Evolutionary conservation across 2,888 invertebrate genomes (phyloP), one percentile per base, ranked within the genome.

Genomic region (Fragum sueziense): DNA sequence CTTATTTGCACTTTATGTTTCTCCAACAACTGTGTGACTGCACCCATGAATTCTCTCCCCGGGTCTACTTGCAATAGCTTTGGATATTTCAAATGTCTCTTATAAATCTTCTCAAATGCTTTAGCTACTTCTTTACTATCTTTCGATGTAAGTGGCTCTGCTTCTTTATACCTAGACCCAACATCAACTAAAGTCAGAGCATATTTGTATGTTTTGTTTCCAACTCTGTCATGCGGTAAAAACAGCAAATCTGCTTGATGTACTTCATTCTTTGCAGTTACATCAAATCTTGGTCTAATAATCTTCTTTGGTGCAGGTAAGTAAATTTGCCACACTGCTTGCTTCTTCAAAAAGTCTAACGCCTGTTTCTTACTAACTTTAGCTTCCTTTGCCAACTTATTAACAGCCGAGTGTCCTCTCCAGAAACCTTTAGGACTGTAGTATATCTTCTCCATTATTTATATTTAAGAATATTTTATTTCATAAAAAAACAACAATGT

Each of bases 131-230:
- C 81, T 69, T 59, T 70, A 51, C 72, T 68, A 20, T 75, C 74
- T 72, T 84, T 84, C 7, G 77, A 68, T 17, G 78, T 74, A 7
- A 85, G 51, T 20, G 85, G 84, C 37, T 85, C 81, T 59, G 85
- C 82, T 71, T 79, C 80, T 75, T 86, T 86, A 47, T 61, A 71
- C 14, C 84, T 78, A 11, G 57, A 34, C n/a, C 73, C 82, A n/a
- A 84, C 76, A 76, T 86, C 77, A 61, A 84, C 84, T 9, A 84
- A 52, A 17, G 80, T 71, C 54, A 14, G 78, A 79, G 27, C 83
- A 62, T 82, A 85, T 65, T 84, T 84, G 67, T 82, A 82, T 37
- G 73, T 81, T 70, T 76, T 74, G 52, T 59, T 52, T 61, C 17
- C 34, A 51, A 77, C 67, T 31, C 57, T 57, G 41, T 81, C 85